phyloP scores from a whole-genome alignment of 2,797 vertebrate genomes.

The Brotula barbata region DNA sequence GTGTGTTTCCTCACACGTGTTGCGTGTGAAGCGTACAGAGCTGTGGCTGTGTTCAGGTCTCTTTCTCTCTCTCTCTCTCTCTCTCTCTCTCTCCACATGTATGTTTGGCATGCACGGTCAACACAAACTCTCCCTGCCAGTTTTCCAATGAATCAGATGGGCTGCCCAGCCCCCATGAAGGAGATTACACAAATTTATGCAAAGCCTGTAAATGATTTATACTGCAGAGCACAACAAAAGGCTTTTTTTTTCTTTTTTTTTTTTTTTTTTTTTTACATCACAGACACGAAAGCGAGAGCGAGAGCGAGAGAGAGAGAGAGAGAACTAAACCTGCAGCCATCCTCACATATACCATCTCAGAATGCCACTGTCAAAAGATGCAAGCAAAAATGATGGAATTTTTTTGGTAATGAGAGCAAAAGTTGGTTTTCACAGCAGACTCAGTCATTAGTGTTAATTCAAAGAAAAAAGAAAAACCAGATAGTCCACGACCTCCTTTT shows the following conservation, averaged over 20 bases:
- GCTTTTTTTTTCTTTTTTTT: slow-evolving; percentile 43
- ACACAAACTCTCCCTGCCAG: slow-evolving; percentile 42
- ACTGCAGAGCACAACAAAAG: slow-evolving; percentile 75
- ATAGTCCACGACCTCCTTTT: slow-evolving; percentile 9
- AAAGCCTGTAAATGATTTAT: slow-evolving; percentile 82
- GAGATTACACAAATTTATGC: slow-evolving; percentile 80
- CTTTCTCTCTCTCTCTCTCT: neutral
- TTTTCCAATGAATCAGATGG: slow-evolving; percentile 65
- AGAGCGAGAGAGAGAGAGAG: slow-evolving; percentile 33
- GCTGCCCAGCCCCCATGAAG: slow-evolving; percentile 67
- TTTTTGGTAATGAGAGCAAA: slow-evolving; percentile 16
- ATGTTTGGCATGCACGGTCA: slow-evolving; percentile 22
- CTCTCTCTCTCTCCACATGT: slow-evolving; percentile 19
- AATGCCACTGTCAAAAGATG: slow-evolving; percentile 2
- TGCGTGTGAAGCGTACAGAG: slow-evolving; percentile 14
- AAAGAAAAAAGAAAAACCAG: slow-evolving; percentile 10
- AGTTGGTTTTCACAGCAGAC: slow-evolving; percentile 19
- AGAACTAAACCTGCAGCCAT: slow-evolving; percentile 51
- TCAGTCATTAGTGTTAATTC: slow-evolving; percentile 29
- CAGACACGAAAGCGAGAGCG: slow-evolving; percentile 47
- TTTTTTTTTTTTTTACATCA: slow-evolving; percentile 61
- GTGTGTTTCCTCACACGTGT: slow-evolving; percentile 20
- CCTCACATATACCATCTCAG: slow-evolving; percentile 23
- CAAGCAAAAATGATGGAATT: slow-evolving; percentile 16
- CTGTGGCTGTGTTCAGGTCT: slow-evolving; percentile 43